A percentile compares a stretch with the other conserved stretches of the same genome.
Evolutionary conservation across 2,797 vertebrate genomes (phyloP).

Genomic region (Meriones psammophilus): DNA sequence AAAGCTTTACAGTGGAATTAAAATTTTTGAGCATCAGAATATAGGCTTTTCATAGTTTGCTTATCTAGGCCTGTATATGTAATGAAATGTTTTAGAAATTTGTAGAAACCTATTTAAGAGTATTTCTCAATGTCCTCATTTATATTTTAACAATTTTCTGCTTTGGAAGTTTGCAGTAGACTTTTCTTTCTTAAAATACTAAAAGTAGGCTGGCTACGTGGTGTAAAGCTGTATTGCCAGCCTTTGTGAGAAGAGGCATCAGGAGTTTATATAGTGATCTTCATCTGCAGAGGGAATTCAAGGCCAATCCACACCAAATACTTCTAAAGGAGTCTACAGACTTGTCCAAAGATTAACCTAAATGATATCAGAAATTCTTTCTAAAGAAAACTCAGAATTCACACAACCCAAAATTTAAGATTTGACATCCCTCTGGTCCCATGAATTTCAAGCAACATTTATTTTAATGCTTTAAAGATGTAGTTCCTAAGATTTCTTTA

Average conservation of each 20-base stretch:
- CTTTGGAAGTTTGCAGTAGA: neutral
- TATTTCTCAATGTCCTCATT: slow-evolving; percentile 10
- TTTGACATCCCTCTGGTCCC: neutral
- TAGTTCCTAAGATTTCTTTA: slow-evolving; percentile 31
- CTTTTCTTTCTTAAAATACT: slow-evolving; percentile 10
- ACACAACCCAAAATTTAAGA: neutral
- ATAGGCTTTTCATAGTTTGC: neutral
- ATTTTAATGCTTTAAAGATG: slow-evolving; percentile 10
- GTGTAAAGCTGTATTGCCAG: neutral
- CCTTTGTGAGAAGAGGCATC: neutral
- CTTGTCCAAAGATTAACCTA: slow-evolving; percentile 4
- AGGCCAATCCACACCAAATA: neutral
- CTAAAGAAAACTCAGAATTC: slow-evolving; percentile 4
- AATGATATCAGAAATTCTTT: neutral
- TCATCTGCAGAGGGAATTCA: neutral
- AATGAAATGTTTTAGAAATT: slow-evolving; percentile 51
- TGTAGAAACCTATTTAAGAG: slow-evolving; percentile 1
- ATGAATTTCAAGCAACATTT: neutral
- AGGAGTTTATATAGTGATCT: neutral
- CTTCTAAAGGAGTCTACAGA: neutral
- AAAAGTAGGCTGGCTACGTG: neutral
- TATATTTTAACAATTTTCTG: neutral
- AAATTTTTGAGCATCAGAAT: slow-evolving; percentile 1
- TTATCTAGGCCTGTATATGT: slow-evolving; percentile 18
- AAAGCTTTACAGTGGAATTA: slow-evolving; percentile 11